These are phyloP conservation scores for Andrena haemorrhoa DNA, from an alignment of 2,888 invertebrate genomes.

Conservation along the genomic window DNA sequence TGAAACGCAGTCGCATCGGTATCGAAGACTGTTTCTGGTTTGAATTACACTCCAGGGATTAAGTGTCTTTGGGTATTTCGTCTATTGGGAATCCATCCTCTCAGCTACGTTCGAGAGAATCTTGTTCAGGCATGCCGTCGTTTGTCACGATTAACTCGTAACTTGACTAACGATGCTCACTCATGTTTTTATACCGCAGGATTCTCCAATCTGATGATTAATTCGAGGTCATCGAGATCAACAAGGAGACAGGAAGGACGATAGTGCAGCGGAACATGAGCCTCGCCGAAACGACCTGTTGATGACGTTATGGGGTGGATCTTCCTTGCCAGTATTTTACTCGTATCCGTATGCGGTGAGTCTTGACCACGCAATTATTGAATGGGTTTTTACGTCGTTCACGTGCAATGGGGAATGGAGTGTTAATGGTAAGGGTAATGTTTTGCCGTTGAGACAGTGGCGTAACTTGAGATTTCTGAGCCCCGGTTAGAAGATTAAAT, in stretches of 20 bases:
- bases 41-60: neutral
- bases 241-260: slow-evolving; percentile 30
- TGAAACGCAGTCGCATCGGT: neutral
- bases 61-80: neutral
- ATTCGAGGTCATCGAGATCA: slow-evolving; percentile 17
- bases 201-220: slow-evolving; percentile 27
- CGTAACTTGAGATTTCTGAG: neutral
- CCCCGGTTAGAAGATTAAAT: neutral
- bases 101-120: neutral
- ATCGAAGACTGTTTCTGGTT: neutral
- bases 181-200: slow-evolving; percentile 17
- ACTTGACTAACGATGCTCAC: neutral
- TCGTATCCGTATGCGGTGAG: slow-evolving; percentile 85
- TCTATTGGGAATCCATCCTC: neutral
- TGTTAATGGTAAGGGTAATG: neutral
- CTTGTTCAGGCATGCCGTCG: neutral
- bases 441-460: neutral
- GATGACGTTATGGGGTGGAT: slow-evolving; percentile 86
- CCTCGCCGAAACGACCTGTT: slow-evolving; percentile 77
- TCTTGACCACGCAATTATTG: neutral
- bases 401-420: neutral
- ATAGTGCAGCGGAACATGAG: slow-evolving; percentile 67
- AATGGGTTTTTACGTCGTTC: neutral
- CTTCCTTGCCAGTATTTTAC: slow-evolving; percentile 84
- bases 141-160: neutral